A percentile compares a stretch with the other conserved stretches of the same genome.
Evolutionary conservation across 1,140 invertebrate genomes (phyloP).

Genomic region (Battus philenor): DNA sequence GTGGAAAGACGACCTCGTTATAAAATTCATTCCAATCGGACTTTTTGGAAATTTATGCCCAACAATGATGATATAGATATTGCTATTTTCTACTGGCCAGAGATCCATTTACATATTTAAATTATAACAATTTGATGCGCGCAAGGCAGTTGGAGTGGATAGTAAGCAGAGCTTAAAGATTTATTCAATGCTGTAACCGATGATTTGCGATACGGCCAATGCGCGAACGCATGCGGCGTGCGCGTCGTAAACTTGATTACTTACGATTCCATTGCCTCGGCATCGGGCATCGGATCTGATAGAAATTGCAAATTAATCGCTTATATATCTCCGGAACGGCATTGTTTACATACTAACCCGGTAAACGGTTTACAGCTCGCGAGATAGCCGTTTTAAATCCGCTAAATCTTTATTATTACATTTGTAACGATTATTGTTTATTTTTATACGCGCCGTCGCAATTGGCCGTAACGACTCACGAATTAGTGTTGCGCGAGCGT

Average conservation of each 20-base stretch:
- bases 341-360: conserved; percentile 41
- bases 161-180: conserved; percentile 4
- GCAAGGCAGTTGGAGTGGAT: conserved; percentile 1
- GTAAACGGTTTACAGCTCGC: conserved; percentile 24
- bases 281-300: conserved; percentile 28
- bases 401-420: conserved; percentile 23
- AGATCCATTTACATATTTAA: too few species aligned
- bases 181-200: conserved; percentile 12
- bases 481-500: conserved; percentile 15
- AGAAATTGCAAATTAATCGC: conserved; percentile 46
- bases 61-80: too few species aligned
- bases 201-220: conserved; percentile 15
- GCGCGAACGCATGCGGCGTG: conserved; percentile 4
- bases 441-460: conserved; percentile 1
- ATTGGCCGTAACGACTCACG: not conserved
- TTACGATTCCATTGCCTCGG: conserved; percentile 23
- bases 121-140: too few species aligned
- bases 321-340: conserved; percentile 38
- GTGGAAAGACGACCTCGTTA: too few species aligned
- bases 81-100: too few species aligned
- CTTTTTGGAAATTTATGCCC: too few species aligned
- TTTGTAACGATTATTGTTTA: conserved; percentile 7
- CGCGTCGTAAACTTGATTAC: conserved; percentile 18
- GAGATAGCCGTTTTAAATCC: conserved; percentile 24
- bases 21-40: too few species aligned